Evolutionary conservation across 2,797 vertebrate species (phyloP).

Genomic region (Xenops minutus): DNA sequence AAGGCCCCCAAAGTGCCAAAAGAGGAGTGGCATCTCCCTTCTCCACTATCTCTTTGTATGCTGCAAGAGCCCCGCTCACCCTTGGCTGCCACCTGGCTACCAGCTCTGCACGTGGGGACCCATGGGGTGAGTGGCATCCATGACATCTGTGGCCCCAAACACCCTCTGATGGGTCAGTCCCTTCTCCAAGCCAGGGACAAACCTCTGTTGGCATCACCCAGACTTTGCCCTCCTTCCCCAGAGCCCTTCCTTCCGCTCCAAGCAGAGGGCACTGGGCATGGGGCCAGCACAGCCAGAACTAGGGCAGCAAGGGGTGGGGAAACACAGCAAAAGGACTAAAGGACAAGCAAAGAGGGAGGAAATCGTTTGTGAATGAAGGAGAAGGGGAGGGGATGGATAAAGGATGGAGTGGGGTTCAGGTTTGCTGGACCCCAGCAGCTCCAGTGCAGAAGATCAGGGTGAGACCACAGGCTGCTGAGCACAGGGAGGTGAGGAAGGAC

Average conservation of each 20-base stretch:
- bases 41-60: rapidly evolving
- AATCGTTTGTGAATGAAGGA: background rate
- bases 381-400: background rate
- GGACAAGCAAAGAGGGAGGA: background rate
- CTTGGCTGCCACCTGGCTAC: background rate
- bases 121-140: background rate
- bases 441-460: rapidly evolving
- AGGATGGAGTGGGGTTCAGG: rapidly evolving
- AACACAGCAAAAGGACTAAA: background rate
- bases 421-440: background rate
- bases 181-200: background rate
- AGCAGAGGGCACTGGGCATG: background rate
- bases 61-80: background rate
- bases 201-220: background rate
- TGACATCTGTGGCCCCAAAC: rapidly evolving
- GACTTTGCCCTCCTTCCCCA: background rate
- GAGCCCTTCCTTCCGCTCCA: background rate
- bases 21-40: background rate
- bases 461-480: background rate
- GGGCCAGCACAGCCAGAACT: background rate
- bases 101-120: rapidly evolving
- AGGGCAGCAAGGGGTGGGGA: background rate
- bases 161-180: background rate
- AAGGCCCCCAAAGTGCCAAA: background rate
- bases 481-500: background rate